Base-by-base conservation (phyloP, 1,140 invertebrate genomes). In the Microplitis demolitor region DNA sequence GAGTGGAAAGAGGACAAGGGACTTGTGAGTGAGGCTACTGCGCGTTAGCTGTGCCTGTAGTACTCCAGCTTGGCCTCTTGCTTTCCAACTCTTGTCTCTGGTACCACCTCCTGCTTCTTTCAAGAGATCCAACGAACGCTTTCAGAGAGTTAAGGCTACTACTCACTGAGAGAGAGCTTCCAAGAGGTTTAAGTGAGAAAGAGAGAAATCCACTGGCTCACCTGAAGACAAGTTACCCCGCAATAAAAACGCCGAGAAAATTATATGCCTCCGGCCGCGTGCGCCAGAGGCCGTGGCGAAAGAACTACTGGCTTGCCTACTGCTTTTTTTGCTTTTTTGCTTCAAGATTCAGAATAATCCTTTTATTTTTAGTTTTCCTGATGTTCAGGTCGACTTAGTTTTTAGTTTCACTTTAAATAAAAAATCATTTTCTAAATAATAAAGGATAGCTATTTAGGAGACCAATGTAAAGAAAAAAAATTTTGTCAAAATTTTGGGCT, bases 191-290 rank as follows among this genome's bases (percentile, higher is more conserved):
- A 66, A 53, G 34, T 34, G 31, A 62, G 58, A 62, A 51, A 58
- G 68, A 66, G 64, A 56, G 58, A 80, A 80, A 83, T 80, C 78
- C 81, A 80, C 82, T 80, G 79, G 85, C 83, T 86, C 84, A 85
- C 83, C 82, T 83, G 86, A 87, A 87, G 86, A 86, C 84, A 87
- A 87, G 86, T 87, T 87, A 86, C 83, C 82, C 85, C 76, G 82
- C 85, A 87, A 87, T 87, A 87, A 87, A 87, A 87, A 87, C 82
- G 84, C 78, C 79, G 78, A 86, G 85, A 83, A 87, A 87, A 87
- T 87, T 85, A 87, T 87, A 87, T 85, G 84, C 85, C 84, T 85
- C 81, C 75, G 80, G 78, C 79, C 80, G 83, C 83, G 82, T 78
- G 83, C 80, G 79, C 83, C 77, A 75, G 63, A 76, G 63, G 73